These are phyloP conservation scores for Bradypodion ventrale DNA, from an alignment of 2,797 vertebrate species.

Conservation along the genomic window DNA sequence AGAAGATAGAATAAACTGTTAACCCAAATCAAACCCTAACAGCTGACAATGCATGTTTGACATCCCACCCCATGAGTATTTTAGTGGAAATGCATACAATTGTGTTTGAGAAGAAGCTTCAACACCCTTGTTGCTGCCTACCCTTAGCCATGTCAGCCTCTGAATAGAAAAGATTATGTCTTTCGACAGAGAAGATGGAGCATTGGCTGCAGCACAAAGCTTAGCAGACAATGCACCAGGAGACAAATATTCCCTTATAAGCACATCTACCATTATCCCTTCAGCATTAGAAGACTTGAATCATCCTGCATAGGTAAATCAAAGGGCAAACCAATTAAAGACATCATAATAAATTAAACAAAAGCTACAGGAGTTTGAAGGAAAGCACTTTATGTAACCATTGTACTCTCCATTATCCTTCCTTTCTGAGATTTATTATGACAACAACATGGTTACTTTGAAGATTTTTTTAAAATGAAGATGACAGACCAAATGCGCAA, in stretches of 20 bases:
- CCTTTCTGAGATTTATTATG: slow-evolving; percentile 18
- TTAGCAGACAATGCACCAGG: not conserved
- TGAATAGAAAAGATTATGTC: not conserved
- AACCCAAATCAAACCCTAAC: not conserved
- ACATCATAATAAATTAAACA: not conserved
- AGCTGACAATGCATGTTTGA: not conserved
- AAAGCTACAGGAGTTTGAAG: not conserved
- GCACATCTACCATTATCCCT: not conserved
- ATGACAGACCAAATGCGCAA: slow-evolving; percentile 4
- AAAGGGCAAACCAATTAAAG: not conserved
- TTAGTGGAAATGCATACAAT: not conserved
- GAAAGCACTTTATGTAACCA: not conserved
- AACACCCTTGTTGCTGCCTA: not conserved
- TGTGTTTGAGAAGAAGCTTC: not conserved
- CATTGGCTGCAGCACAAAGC: not conserved
- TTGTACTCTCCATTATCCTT: not conserved
- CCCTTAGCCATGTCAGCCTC: not conserved
- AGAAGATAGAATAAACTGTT: not conserved
- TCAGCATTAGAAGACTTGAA: slow-evolving; percentile 10
- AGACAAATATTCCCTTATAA: slow-evolving; percentile 15
- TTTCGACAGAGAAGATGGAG: not conserved
- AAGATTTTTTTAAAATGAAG: not conserved
- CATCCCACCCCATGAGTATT: not conserved
- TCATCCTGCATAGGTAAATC: slow-evolving; percentile 15
- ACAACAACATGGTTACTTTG: slow-evolving; percentile 1